A percentile compares a stretch with the other conserved stretches of the same genome.
These are phyloP conservation scores for Tolypeutes matacus DNA, from an alignment of 2,797 vertebrate genomes.

Conservation along the genomic window DNA sequence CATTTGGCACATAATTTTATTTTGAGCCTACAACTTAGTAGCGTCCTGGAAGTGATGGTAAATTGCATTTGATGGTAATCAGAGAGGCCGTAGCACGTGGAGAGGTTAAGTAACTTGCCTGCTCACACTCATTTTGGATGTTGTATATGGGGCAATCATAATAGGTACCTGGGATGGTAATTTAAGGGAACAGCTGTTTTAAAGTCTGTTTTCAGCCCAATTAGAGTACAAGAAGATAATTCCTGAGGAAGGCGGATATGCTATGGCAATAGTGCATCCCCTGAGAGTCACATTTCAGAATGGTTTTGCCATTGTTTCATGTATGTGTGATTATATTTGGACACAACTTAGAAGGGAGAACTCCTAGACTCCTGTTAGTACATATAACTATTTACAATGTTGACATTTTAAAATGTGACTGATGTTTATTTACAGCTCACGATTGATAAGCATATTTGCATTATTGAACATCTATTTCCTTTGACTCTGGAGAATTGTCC, in stretches of 20 bases:
- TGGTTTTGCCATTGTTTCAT: neutral
- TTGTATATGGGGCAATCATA: neutral
- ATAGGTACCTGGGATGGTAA: neutral
- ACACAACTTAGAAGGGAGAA: neutral
- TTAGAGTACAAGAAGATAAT: slow-evolving; percentile 4
- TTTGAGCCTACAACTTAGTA: neutral
- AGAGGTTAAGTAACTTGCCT: neutral
- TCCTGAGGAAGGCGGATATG: neutral
- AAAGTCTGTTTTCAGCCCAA: neutral
- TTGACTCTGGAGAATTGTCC: slow-evolving; percentile 2
- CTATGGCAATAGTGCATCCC: neutral
- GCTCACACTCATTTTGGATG: neutral
- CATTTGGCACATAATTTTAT: too few relatives aligned
- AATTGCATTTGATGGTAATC: too few relatives aligned
- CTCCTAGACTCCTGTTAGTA: neutral
- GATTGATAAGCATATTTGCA: neutral
- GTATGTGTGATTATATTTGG: neutral
- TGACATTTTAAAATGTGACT: neutral
- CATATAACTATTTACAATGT: neutral
- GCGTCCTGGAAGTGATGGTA: neutral
- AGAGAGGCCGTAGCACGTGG: neutral
- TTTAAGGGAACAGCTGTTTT: slow-evolving; percentile 16
- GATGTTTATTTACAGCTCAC: slow-evolving; percentile 15
- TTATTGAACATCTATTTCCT: slow-evolving; percentile 8
- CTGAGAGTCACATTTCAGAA: slow-evolving; percentile 17